Evolutionary conservation across 2,113 vertebrate genomes (phyloP).

Genomic region (Enhydra lutris): DNA sequence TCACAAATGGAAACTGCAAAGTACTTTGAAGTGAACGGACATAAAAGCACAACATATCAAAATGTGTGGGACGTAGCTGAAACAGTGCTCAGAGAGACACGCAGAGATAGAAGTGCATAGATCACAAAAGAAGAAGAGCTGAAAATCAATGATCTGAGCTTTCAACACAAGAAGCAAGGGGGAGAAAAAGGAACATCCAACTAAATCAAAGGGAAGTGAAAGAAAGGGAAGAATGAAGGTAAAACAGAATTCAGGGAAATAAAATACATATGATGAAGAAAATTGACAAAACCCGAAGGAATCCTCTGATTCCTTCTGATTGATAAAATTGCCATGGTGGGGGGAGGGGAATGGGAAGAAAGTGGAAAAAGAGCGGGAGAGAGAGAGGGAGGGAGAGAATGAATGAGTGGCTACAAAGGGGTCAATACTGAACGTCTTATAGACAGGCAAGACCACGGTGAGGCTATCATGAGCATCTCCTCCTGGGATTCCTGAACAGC

Average conservation of each 20-base stretch:
- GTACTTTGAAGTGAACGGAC: not conserved
- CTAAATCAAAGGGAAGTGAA: not conserved
- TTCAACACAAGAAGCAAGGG: not conserved
- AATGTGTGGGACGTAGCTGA: no score
- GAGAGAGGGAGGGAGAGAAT: not conserved
- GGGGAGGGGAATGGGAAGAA: not conserved
- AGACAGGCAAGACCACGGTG: accelerated
- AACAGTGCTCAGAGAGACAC: not conserved
- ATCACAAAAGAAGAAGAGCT: not conserved
- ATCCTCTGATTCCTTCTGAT: not conserved
- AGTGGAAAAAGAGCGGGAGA: not conserved
- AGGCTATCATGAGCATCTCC: no score
- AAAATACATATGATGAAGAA: not conserved
- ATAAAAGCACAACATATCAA: not conserved
- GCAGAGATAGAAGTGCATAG: not conserved
- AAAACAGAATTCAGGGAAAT: not conserved
- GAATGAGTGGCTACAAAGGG: not conserved
- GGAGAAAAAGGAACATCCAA: not conserved
- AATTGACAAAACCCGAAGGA: not conserved
- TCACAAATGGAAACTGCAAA: not conserved
- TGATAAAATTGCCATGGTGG: not conserved
- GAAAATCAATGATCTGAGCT: not conserved
- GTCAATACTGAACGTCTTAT: accelerated
- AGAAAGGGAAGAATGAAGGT: not conserved
- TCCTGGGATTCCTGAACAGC: not conserved